A percentile compares a stretch with the other conserved stretches of the same genome.
Conservation (phyloP, 2,888 invertebrate species). For the Elysia crispata region DNA sequence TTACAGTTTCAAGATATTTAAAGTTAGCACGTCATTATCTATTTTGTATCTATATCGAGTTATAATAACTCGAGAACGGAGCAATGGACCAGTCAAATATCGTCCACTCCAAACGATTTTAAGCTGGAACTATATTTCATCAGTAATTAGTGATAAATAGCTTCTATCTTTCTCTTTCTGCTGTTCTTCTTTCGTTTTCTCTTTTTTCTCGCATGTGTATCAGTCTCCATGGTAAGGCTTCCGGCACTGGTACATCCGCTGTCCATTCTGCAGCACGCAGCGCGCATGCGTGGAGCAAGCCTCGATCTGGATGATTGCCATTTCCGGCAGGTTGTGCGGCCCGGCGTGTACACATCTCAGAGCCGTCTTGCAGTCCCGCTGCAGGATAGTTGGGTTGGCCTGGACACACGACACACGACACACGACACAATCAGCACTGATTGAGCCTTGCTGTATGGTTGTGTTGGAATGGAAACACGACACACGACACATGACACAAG, state of each 20-base stretch:
- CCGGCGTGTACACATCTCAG: background rate
- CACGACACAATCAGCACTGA: too few relatives aligned
- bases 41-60: too few relatives aligned
- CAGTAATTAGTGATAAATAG: too few relatives aligned
- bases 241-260: background rate
- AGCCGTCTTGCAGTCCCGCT: background rate
- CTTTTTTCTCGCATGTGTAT: constrained; percentile 11
- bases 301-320: background rate
- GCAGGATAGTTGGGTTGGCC: constrained; percentile 7
- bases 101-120: too few relatives aligned
- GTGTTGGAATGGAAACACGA: too few relatives aligned
- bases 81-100: too few relatives aligned
- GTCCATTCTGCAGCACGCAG: background rate
- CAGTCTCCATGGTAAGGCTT: constrained; percentile 1
- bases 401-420: background rate
- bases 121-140: too few relatives aligned
- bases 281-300: background rate
- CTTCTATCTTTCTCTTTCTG: background rate
- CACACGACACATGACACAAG: too few relatives aligned
- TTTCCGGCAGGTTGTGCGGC: background rate
- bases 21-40: too few relatives aligned
- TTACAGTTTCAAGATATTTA: too few relatives aligned
- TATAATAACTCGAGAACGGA: too few relatives aligned
- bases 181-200: background rate
- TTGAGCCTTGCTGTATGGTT: too few relatives aligned